phyloP scores from a whole-genome alignment of 2,888 invertebrate genomes.

The Eupithecia pulchellata region DNA sequence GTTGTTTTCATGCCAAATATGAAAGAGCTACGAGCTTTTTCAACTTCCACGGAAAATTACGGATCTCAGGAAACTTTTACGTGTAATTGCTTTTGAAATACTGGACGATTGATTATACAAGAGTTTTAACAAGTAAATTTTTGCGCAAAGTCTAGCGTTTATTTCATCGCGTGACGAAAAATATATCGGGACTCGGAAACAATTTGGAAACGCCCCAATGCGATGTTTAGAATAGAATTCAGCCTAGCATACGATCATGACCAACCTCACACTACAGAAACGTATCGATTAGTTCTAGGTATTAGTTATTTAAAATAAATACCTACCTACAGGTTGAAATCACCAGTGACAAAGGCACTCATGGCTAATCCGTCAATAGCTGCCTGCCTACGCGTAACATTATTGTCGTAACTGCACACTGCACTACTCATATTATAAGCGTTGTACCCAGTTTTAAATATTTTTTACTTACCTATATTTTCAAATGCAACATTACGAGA shows the following conservation, averaged over 20 bases:
- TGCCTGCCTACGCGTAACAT: slow-evolving; percentile 14
- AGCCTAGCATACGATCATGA: not conserved
- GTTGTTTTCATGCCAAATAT: slow-evolving; percentile 30
- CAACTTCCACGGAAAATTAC: slow-evolving; percentile 24
- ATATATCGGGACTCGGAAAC: not conserved
- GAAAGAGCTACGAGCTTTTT: slow-evolving; percentile 20
- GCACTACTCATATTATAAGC: slow-evolving; percentile 37
- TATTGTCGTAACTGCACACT: slow-evolving; percentile 33
- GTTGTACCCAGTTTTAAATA: slow-evolving; percentile 37
- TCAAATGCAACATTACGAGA: slow-evolving; percentile 52
- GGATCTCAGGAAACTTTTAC: slow-evolving; percentile 15
- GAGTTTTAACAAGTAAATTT: not conserved
- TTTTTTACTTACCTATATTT: slow-evolving; percentile 43
- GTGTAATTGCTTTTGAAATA: slow-evolving; percentile 12
- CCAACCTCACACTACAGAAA: slow-evolving; percentile 2
- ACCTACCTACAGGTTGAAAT: not conserved
- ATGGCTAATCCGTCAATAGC: slow-evolving; percentile 28
- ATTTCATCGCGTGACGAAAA: not conserved
- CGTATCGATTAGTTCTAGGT: not conserved
- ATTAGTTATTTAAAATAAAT: slow-evolving; percentile 1
- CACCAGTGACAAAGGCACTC: slow-evolving; percentile 11
- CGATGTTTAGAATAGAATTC: not conserved
- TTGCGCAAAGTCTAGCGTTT: not conserved
- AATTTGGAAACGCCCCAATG: not conserved
- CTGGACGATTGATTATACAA: not conserved